Evolutionary conservation across 2,888 invertebrate genomes (phyloP).

Genomic region (Oscheius sp.): DNA sequence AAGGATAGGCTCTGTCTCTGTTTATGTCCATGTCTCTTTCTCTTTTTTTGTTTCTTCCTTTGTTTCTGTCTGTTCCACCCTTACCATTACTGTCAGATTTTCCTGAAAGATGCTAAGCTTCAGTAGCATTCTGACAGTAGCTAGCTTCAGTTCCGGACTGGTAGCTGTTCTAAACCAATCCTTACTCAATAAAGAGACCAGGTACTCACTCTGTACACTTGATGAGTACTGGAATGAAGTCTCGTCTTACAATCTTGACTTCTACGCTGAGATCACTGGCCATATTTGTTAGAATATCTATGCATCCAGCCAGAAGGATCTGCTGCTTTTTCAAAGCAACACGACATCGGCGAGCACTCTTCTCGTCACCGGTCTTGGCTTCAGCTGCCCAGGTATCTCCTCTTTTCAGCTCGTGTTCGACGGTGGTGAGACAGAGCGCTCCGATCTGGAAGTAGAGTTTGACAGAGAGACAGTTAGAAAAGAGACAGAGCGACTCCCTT

Average conservation of each 20-base stretch:
- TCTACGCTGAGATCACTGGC: constrained; percentile 94
- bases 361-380: constrained; percentile 69
- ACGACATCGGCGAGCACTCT: constrained; percentile 81
- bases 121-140: constrained; percentile 81
- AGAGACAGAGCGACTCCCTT: constrained; percentile 29
- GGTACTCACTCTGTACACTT: constrained; percentile 82
- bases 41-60: too few relatives aligned
- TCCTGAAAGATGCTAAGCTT: constrained; percentile 93
- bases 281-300: constrained; percentile 91
- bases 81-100: constrained; percentile 89
- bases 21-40: too few relatives aligned
- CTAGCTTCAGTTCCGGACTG: constrained; percentile 29
- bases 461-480: too few relatives aligned
- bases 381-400: constrained; percentile 87
- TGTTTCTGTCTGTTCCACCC: background rate
- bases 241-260: constrained; percentile 91
- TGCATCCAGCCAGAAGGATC: constrained; percentile 88
- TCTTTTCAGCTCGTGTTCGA: constrained; percentile 91
- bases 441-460: constrained; percentile 77
- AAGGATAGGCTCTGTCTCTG: background rate
- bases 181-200: background rate
- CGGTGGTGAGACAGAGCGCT: constrained; percentile 93
- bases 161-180: constrained; percentile 78
- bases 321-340: constrained; percentile 93
- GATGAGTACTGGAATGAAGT: constrained; percentile 75